A percentile compares a stretch with the other conserved stretches of the same genome.
Conservation (phyloP, 2,797 vertebrate species). For the Phaenicophaeus curvirostris region DNA sequence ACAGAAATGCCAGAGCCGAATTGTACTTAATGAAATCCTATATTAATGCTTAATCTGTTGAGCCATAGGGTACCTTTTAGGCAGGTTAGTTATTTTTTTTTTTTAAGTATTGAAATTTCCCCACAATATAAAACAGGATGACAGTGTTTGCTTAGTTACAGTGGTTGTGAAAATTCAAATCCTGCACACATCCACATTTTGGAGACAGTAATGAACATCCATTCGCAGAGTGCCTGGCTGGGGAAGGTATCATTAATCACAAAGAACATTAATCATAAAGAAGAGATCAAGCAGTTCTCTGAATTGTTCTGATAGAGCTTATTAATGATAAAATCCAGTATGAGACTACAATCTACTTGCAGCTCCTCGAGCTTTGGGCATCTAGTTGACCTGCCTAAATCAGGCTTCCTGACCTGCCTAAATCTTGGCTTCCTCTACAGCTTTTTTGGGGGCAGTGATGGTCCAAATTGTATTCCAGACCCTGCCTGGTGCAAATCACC, state of each 20-base stretch:
- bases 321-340: not conserved
- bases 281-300: not conserved
- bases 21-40: slow-evolving; percentile 4
- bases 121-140: not conserved
- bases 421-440: not conserved
- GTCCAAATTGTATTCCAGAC: not conserved
- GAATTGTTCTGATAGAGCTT: not conserved
- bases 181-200: not conserved
- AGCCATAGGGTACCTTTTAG: not conserved
- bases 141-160: not conserved
- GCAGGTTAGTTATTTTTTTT: not conserved
- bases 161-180: not conserved
- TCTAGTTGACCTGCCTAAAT: not conserved
- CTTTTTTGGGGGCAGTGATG: not conserved
- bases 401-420: not conserved
- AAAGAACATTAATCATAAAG: not conserved
- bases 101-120: not conserved
- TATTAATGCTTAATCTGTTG: slow-evolving; percentile 22
- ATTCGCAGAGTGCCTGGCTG: not conserved
- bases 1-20: slow-evolving; percentile 16
- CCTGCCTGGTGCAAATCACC: not conserved
- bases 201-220: not conserved
- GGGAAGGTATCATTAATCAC: not conserved
- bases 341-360: not conserved
- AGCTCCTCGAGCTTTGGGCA: not conserved